Conservation (phyloP, 37 sponge, comb jelly and placozoan species). For the Cliona cf. orientalis region DNA sequence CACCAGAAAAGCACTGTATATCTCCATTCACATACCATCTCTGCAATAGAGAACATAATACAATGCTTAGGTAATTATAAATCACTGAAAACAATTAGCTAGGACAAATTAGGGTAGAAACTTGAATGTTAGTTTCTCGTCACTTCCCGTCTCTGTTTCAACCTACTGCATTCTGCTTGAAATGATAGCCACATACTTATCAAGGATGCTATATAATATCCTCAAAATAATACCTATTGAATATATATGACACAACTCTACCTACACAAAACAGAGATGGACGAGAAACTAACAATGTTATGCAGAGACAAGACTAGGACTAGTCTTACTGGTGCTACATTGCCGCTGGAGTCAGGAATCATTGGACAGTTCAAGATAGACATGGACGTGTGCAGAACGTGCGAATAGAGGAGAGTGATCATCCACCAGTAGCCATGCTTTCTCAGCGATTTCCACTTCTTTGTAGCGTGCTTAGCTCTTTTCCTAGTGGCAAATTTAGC, state of each 20-base stretch:
- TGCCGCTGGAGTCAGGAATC: too few species aligned
- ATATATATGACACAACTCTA: too few species aligned
- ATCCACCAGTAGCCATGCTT: constrained; percentile 56
- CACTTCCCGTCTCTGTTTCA: too few species aligned
- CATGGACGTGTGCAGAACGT: constrained; percentile 63
- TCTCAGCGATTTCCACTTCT: constrained; percentile 3
- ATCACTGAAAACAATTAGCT: background rate
- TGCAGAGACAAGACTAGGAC: too few species aligned
- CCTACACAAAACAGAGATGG: too few species aligned
- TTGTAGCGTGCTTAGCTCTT: background rate
- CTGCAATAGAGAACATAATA: constrained; percentile 8
- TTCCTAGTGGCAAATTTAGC: background rate
- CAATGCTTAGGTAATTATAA: background rate
- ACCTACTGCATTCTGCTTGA: too few species aligned
- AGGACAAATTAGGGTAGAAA: too few species aligned
- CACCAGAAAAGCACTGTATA: constrained; percentile 60
- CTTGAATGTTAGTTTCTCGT: too few species aligned
- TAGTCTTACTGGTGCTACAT: too few species aligned
- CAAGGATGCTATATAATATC: too few species aligned
- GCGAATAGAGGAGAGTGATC: constrained; percentile 53
- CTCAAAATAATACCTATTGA: too few species aligned
- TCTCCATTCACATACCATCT: constrained; percentile 65
- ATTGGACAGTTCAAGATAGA: constrained; percentile 70
- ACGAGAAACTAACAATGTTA: too few species aligned
- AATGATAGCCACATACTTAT: background rate